phyloP scores from a whole-genome alignment of 2,888 invertebrate species.

The Phoenoteleia sp. region DNA sequence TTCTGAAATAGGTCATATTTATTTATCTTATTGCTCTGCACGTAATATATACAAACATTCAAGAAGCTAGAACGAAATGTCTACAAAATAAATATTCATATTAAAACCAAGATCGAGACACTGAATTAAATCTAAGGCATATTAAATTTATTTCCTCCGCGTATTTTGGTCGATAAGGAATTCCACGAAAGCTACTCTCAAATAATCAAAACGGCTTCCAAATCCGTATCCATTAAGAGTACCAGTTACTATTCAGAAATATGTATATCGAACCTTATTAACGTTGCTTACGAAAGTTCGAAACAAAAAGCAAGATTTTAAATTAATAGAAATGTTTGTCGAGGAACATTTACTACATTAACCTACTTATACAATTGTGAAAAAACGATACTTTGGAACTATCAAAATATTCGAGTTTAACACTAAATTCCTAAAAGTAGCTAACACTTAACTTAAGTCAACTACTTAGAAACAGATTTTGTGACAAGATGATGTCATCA shows the following conservation, averaged over 20 bases:
- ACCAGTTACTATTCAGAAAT: slow-evolving; percentile 26
- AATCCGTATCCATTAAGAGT: slow-evolving; percentile 33
- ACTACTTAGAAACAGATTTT: too few species aligned
- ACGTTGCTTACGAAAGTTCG: slow-evolving; percentile 16
- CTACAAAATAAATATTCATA: slow-evolving; percentile 45
- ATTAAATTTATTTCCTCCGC: slow-evolving; percentile 35
- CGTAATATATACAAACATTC: slow-evolving; percentile 23
- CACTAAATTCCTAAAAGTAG: too few species aligned
- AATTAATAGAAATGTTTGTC: slow-evolving; percentile 23
- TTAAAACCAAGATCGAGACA: slow-evolving; percentile 6
- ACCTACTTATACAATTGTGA: not conserved
- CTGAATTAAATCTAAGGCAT: slow-evolving; percentile 38
- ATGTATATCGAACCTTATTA: not conserved
- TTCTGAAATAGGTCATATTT: slow-evolving; percentile 6
- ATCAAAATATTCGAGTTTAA: too few species aligned
- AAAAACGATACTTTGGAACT: not conserved
- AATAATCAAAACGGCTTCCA: slow-evolving; percentile 41
- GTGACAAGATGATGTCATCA: too few species aligned
- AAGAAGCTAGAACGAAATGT: not conserved
- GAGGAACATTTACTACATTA: not conserved
- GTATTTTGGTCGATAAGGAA: slow-evolving; percentile 28
- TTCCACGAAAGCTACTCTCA: slow-evolving; percentile 16
- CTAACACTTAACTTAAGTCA: too few species aligned
- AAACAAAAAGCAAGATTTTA: slow-evolving; percentile 3
- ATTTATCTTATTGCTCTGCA: not conserved